These are phyloP conservation scores for Microchrysa polita DNA, from an alignment of 2,888 invertebrate species.

Conservation along the genomic window DNA sequence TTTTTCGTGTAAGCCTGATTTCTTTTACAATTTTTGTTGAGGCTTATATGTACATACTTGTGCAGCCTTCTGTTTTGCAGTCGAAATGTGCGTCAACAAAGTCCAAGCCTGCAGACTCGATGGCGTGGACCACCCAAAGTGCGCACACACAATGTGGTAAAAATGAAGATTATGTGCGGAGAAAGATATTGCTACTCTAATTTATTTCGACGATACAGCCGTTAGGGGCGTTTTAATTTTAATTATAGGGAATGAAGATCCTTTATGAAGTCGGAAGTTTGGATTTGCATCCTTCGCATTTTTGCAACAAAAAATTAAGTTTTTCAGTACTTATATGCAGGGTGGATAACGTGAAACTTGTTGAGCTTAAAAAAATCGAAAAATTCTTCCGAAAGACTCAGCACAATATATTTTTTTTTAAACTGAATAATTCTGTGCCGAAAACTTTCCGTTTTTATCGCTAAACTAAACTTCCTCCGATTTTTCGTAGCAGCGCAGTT, in stretches of 20 bases:
- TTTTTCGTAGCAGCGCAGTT: too few relatives aligned
- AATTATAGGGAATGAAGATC: slow-evolving; percentile 15
- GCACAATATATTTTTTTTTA: too few relatives aligned
- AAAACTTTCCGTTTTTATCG: too few relatives aligned
- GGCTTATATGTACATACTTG: not conserved
- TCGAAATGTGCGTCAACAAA: slow-evolving; percentile 29
- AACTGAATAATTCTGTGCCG: too few relatives aligned
- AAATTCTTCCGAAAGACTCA: too few relatives aligned
- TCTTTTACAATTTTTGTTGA: slow-evolving; percentile 1
- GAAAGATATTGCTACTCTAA: slow-evolving; percentile 3
- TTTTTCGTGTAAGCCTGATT: not conserved
- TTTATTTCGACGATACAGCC: not conserved
- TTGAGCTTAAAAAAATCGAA: too few relatives aligned
- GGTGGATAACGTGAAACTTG: too few relatives aligned
- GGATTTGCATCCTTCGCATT: too few relatives aligned
- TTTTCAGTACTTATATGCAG: too few relatives aligned
- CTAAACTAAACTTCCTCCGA: too few relatives aligned
- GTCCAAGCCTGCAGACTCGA: too few relatives aligned
- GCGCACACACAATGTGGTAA: slow-evolving; percentile 26
- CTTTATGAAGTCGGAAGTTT: not conserved
- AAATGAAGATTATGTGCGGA: not conserved
- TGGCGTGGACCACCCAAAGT: slow-evolving; percentile 23
- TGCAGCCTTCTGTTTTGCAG: slow-evolving; percentile 1
- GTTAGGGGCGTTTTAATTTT: not conserved
- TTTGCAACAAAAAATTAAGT: too few relatives aligned